Conservation (phyloP, 1,140 invertebrate genomes). For the Drosophila tani region DNA sequence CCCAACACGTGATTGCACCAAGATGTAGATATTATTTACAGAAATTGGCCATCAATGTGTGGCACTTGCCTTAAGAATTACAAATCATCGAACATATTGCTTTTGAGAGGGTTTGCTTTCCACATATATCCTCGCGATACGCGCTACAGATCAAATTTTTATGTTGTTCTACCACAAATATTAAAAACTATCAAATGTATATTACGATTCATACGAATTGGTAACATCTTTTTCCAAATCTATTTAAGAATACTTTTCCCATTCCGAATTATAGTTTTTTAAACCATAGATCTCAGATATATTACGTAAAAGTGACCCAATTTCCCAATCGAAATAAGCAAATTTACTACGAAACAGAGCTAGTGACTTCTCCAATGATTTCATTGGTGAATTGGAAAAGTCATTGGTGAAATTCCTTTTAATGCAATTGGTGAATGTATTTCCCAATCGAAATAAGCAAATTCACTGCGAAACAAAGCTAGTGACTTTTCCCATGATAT, state of each 20-base stretch:
- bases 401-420: not conserved
- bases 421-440: too few species aligned
- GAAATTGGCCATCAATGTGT: not conserved
- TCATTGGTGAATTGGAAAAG: not conserved
- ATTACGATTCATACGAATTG: not conserved
- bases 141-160: constrained; percentile 1
- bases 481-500: not conserved
- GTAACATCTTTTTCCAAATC: not conserved
- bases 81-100: not conserved
- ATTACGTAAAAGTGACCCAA: not conserved
- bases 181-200: constrained; percentile 2
- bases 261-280: not conserved
- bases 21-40: not conserved
- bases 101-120: not conserved
- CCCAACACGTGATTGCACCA: constrained; percentile 11
- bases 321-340: not conserved
- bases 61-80: not conserved
- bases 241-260: not conserved
- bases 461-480: too few species aligned
- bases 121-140: not conserved
- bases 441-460: not conserved
- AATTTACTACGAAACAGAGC: not conserved
- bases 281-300: not conserved
- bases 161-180: constrained; percentile 23
- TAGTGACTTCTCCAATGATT: not conserved